These are phyloP conservation scores for Eretmochelys imbricata DNA, from an alignment of 2,113 vertebrate genomes.

Conservation along the genomic window DNA sequence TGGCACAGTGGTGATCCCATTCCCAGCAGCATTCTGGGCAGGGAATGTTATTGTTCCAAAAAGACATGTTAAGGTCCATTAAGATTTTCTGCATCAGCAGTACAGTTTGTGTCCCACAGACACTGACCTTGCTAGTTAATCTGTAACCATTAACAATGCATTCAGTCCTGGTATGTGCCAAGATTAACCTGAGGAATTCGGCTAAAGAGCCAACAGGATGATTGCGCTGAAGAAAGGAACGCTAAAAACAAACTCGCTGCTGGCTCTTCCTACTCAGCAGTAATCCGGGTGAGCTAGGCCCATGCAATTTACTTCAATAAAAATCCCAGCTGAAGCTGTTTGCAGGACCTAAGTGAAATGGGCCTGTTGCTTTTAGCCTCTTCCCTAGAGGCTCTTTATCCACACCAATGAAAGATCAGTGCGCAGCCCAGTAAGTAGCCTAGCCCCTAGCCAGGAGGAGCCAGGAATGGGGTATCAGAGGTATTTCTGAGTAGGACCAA, in stretches of 20 bases:
- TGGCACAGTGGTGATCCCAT: background rate
- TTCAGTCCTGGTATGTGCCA: background rate
- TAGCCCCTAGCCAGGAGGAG: background rate
- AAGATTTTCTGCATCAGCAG: conserved; percentile 5
- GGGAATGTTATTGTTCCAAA: background rate
- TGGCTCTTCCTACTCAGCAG: background rate
- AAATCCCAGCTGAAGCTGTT: background rate
- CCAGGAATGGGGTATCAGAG: background rate
- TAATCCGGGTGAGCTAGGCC: background rate
- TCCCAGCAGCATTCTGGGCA: background rate
- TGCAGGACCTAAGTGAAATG: background rate
- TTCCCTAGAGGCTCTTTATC: background rate
- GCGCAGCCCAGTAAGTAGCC: background rate
- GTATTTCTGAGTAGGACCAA: background rate
- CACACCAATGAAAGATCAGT: background rate
- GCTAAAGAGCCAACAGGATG: background rate
- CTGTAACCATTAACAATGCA: conserved; percentile 35
- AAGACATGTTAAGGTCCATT: conserved; percentile 14
- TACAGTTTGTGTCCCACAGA: background rate
- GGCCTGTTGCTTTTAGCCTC: background rate
- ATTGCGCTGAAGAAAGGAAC: background rate
- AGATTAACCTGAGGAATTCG: conserved; percentile 22
- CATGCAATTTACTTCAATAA: background rate
- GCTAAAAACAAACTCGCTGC: background rate
- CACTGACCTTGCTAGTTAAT: conserved; percentile 41